phyloP scores from a whole-genome alignment of 2,888 invertebrate genomes.

The Oconnorella tubifera region DNA sequence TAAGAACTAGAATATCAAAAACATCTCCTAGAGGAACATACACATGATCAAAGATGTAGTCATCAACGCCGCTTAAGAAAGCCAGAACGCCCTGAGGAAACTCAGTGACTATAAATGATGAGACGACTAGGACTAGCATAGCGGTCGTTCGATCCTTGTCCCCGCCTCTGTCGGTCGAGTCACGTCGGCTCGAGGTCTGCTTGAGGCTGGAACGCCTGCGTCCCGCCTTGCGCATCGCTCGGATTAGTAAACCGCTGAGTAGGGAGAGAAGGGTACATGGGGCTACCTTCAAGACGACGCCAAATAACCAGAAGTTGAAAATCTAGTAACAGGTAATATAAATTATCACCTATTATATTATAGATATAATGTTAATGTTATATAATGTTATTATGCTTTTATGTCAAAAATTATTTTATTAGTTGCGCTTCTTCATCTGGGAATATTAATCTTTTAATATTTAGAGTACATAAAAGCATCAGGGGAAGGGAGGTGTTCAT shows the following conservation, averaged over 20 bases:
- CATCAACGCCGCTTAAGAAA: conserved; percentile 62
- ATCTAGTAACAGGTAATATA: conserved; percentile 34
- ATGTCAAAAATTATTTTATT: too few species aligned
- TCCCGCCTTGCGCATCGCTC: conserved; percentile 75
- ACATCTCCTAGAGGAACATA: conserved; percentile 69
- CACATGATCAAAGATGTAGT: conserved; percentile 60
- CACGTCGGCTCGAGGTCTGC: conserved; percentile 41
- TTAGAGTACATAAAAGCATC: too few species aligned
- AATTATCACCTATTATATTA: too few species aligned
- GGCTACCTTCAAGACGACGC: conserved; percentile 62
- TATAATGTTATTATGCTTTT: too few species aligned
- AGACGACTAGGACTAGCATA: conserved; percentile 81
- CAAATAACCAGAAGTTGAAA: conserved; percentile 47
- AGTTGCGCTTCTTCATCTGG: too few species aligned
- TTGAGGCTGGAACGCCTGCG: conserved; percentile 55
- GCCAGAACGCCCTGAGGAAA: conserved; percentile 75
- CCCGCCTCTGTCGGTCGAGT: conserved; percentile 45
- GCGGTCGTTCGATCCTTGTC: conserved; percentile 73
- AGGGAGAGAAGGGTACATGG: conserved; percentile 83
- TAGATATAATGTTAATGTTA: too few species aligned
- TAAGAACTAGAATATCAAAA: conserved; percentile 83
- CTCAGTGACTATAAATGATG: conserved; percentile 74
- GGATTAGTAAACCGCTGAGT: conserved; percentile 61
- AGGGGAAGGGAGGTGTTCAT: too few species aligned
- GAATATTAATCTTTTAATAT: too few species aligned